phyloP scores from a whole-genome alignment of 92 coral and sea anemone genomes.

The Zoanthus sociatus region DNA sequence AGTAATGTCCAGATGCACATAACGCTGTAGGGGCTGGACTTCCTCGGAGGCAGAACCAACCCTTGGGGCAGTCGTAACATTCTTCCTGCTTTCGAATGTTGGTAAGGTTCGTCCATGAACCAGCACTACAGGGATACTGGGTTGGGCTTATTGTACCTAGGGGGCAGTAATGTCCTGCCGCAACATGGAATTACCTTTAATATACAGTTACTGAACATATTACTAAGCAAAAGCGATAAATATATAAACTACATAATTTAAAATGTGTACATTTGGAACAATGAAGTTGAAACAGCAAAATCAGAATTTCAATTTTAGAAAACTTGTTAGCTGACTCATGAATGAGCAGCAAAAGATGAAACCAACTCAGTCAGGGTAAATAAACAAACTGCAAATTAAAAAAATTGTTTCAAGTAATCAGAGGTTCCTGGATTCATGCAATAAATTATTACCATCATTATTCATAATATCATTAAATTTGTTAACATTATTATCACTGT shows the following conservation, averaged over 20 bases:
- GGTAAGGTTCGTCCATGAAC: constrained; percentile 97
- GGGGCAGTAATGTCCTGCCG: constrained; percentile 89
- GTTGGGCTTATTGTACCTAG: constrained; percentile 94
- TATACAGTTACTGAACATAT: no score
- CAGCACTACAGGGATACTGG: constrained; percentile 91
- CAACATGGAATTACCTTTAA: background rate
- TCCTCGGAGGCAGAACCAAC: constrained; percentile 90
- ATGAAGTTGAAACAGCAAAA: background rate
- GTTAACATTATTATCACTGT: background rate
- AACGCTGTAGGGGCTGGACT: constrained; percentile 75
- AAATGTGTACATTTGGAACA: background rate
- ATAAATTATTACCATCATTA: background rate
- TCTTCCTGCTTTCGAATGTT: constrained; percentile 83
- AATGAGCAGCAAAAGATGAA: no score
- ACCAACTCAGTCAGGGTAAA: no score
- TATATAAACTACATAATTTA: background rate
- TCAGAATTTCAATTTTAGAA: no score
- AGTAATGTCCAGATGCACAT: constrained; percentile 91
- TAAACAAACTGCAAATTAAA: no score
- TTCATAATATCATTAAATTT: no score
- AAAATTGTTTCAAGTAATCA: no score
- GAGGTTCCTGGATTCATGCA: no score
- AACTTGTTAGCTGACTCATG: no score
- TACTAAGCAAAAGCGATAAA: background rate
- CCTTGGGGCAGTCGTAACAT: constrained; percentile 96